Conservation (phyloP, 2,113 vertebrate species). For the Aplodontia rufa region DNA sequence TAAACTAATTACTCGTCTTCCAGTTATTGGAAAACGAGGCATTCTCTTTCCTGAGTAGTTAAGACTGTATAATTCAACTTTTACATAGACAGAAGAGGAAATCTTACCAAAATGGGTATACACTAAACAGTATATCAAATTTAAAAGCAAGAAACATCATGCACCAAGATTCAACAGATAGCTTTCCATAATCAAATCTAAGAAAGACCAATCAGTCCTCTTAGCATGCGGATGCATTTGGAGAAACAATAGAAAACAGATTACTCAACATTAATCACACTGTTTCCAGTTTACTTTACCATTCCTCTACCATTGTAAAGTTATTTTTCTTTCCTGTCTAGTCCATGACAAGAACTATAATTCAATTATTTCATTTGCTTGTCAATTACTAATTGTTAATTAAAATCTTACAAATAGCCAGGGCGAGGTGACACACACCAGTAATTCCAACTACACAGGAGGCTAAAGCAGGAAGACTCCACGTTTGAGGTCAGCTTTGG, state of each 20-base stretch:
- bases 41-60: not conserved
- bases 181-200: slow-evolving; percentile 20
- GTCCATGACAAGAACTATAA: not conserved
- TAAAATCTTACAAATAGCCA: not conserved
- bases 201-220: not conserved
- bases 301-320: slow-evolving; percentile 29
- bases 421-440: too few relatives aligned
- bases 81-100: slow-evolving; percentile 6
- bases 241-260: slow-evolving; percentile 35
- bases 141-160: not conserved
- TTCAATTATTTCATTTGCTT: slow-evolving; percentile 30
- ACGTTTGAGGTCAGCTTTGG: too few relatives aligned
- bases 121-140: not conserved
- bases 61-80: not conserved
- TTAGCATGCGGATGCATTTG: not conserved
- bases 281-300: not conserved
- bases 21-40: not conserved
- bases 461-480: too few relatives aligned
- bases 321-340: not conserved
- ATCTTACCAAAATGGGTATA: not conserved
- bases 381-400: not conserved
- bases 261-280: not conserved
- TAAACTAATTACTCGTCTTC: slow-evolving; percentile 17
- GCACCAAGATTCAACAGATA: not conserved
- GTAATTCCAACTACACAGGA: too few relatives aligned